These are phyloP conservation scores for Camponotus pennsylvanicus DNA, from an alignment of 1,140 invertebrate species.

Conservation along the genomic window DNA sequence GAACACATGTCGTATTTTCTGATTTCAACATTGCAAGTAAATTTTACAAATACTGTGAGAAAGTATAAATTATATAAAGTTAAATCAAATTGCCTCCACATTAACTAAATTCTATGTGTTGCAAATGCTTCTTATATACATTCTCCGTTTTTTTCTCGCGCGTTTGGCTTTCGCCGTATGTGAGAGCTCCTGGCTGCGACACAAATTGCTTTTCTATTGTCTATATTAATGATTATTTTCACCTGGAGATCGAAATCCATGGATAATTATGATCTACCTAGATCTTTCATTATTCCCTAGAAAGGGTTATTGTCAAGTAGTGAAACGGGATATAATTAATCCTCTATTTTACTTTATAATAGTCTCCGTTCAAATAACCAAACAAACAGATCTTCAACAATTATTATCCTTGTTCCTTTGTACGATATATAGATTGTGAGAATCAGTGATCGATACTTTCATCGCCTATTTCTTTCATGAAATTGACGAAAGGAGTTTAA, in stretches of 20 bases:
- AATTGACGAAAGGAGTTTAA: not conserved
- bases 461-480: not conserved
- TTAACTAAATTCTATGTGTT: slow-evolving; percentile 16
- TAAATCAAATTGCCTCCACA: slow-evolving; percentile 5
- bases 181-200: slow-evolving; percentile 27
- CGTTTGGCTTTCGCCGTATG: slow-evolving; percentile 40
- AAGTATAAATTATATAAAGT: slow-evolving; percentile 34
- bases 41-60: slow-evolving; percentile 33
- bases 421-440: not conserved
- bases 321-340: slow-evolving; percentile 33
- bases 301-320: slow-evolving; percentile 31
- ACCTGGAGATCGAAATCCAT: slow-evolving; percentile 29
- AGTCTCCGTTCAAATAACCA: slow-evolving; percentile 19
- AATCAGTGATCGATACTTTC: not conserved
- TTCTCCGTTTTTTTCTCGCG: slow-evolving; percentile 18
- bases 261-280: slow-evolving; percentile 15
- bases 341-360: slow-evolving; percentile 43
- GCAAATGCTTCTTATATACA: not conserved
- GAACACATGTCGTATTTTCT: not conserved
- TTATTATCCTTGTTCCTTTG: not conserved
- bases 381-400: not conserved
- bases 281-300: slow-evolving; percentile 16
- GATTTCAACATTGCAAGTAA: slow-evolving; percentile 1
- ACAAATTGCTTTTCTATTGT: slow-evolving; percentile 56
- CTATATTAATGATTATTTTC: slow-evolving; percentile 59